Evolutionary conservation across 2,797 vertebrate species (phyloP).

Genomic region (Sebastes jordani): DNA sequence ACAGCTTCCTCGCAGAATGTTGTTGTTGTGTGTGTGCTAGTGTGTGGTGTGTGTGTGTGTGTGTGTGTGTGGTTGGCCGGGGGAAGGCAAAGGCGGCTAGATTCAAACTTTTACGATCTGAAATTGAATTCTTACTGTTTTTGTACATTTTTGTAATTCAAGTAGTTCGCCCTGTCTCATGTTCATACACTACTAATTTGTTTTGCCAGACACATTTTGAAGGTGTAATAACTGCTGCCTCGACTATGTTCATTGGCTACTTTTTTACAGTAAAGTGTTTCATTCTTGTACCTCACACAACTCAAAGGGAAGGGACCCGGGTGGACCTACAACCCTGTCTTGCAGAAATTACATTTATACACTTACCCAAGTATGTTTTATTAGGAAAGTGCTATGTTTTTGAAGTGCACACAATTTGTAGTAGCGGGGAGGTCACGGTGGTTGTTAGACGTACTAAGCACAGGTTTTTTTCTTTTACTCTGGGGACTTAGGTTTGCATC

Average conservation of each 20-base stretch:
- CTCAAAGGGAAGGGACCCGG: background rate
- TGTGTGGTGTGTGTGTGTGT: background rate
- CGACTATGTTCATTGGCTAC: background rate
- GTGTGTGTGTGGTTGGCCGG: background rate
- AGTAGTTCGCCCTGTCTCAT: background rate
- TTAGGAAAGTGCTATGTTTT: background rate
- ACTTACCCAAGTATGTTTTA: background rate
- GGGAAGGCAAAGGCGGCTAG: background rate
- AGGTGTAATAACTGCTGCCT: background rate
- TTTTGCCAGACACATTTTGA: background rate
- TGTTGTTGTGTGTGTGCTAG: constrained; percentile 16
- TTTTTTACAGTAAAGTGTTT: background rate
- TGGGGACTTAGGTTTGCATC: background rate
- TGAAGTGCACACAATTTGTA: background rate
- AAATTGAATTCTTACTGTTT: constrained; percentile 3
- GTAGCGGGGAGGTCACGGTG: background rate
- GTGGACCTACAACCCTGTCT: background rate
- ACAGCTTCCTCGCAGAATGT: constrained; percentile 73
- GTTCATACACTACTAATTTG: background rate
- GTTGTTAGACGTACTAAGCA: background rate
- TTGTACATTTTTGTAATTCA: background rate
- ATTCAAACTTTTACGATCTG: background rate
- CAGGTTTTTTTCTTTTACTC: background rate
- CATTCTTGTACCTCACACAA: background rate
- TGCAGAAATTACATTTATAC: background rate